Conservation (phyloP, 2,888 invertebrate genomes). For the Agriotes lineatus region DNA sequence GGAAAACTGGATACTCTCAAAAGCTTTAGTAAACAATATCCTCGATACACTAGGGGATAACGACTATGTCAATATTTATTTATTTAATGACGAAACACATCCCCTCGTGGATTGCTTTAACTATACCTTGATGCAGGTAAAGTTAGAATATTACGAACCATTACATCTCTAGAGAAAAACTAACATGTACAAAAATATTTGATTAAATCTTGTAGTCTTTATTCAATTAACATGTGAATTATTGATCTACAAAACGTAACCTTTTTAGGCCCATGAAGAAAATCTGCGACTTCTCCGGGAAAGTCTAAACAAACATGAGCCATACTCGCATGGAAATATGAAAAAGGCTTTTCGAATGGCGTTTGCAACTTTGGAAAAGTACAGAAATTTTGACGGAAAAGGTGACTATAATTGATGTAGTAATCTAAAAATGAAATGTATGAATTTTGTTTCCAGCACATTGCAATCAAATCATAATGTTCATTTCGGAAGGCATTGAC, state of each 20-base stretch:
- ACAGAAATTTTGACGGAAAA: slow-evolving; percentile 44
- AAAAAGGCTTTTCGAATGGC: slow-evolving; percentile 73
- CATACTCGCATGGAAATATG: slow-evolving; percentile 57
- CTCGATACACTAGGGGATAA: slow-evolving; percentile 97
- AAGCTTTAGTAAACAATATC: slow-evolving; percentile 86
- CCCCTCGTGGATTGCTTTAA: slow-evolving; percentile 91
- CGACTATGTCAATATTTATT: slow-evolving; percentile 97
- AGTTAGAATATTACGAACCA: no score
- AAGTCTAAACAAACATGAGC: slow-evolving; percentile 56
- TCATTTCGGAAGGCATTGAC: slow-evolving; percentile 97
- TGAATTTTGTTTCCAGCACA: slow-evolving; percentile 55
- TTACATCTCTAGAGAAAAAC: no score
- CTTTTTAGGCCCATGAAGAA: slow-evolving; percentile 63
- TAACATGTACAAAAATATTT: background rate
- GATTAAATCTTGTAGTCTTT: background rate
- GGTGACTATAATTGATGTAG: background rate
- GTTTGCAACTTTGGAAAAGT: slow-evolving; percentile 80
- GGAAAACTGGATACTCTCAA: slow-evolving; percentile 84
- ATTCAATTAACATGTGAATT: background rate
- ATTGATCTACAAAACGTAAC: background rate
- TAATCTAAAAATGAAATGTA: background rate
- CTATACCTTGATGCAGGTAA: slow-evolving; percentile 80
- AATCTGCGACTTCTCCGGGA: slow-evolving; percentile 63
- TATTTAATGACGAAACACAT: slow-evolving; percentile 85
- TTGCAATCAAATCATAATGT: slow-evolving; percentile 96